Evolutionary conservation across 1,140 invertebrate genomes (phyloP).

Genomic region (Andricus grossulariae): DNA sequence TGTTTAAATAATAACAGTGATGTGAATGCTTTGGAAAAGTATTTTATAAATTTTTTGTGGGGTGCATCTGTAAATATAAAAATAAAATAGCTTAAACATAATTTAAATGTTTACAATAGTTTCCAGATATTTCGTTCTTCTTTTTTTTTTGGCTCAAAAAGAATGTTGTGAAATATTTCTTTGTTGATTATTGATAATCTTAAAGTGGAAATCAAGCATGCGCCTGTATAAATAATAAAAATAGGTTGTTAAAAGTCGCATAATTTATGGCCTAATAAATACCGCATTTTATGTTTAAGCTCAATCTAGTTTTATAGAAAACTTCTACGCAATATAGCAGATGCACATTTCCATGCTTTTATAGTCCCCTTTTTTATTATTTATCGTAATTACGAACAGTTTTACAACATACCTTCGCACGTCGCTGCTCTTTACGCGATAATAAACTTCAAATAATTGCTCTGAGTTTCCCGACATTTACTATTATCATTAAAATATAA

Average conservation of each 20-base stretch:
- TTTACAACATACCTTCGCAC: constrained; percentile 18
- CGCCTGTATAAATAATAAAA: not conserved
- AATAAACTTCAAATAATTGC: constrained; percentile 24
- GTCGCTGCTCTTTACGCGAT: constrained; percentile 12
- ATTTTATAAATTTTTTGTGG: too few relatives aligned
- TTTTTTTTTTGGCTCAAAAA: too few relatives aligned
- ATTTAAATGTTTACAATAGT: too few relatives aligned
- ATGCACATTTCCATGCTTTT: constrained; percentile 8
- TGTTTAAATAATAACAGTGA: too few relatives aligned
- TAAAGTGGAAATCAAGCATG: too few relatives aligned
- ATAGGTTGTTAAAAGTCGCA: not conserved
- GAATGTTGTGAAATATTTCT: too few relatives aligned
- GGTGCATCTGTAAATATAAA: too few relatives aligned
- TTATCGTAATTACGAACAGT: constrained; percentile 8
- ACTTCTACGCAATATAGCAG: not conserved
- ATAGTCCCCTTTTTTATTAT: constrained; percentile 10
- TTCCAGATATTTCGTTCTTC: too few relatives aligned
- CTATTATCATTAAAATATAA: not conserved
- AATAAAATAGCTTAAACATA: too few relatives aligned
- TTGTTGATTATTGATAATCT: too few relatives aligned
- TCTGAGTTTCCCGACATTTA: not conserved
- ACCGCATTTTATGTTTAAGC: constrained; percentile 1
- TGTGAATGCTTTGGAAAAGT: too few relatives aligned
- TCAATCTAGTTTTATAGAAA: constrained; percentile 1
- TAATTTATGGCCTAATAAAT: constrained; percentile 20